Percentiles rank a stretch among this genome's conserved stretches.
These are phyloP conservation scores for Deilephila elpenor DNA, from an alignment of 2,888 invertebrate species.

Conservation along the genomic window DNA sequence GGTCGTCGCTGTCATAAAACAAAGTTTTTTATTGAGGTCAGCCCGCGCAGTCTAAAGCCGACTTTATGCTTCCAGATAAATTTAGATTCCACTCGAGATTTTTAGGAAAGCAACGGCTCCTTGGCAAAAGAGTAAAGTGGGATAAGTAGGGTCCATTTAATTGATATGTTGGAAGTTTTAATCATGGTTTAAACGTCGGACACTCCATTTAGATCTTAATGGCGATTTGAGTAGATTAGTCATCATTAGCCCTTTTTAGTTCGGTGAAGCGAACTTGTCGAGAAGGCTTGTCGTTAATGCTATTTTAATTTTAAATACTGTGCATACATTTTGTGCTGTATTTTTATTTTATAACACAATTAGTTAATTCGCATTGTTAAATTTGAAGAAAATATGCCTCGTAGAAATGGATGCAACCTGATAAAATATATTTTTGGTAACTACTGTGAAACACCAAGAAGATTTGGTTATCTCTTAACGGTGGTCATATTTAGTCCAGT, in stretches of 20 bases:
- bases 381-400: too few species aligned
- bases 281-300: not conserved
- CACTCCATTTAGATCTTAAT: constrained; percentile 12
- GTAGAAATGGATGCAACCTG: too few species aligned
- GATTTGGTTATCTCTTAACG: too few species aligned
- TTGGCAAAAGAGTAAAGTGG: constrained; percentile 12
- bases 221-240: constrained; percentile 13
- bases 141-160: constrained; percentile 13
- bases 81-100: constrained; percentile 16
- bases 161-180: constrained; percentile 25
- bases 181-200: constrained; percentile 12
- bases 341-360: too few species aligned
- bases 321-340: too few species aligned
- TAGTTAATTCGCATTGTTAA: too few species aligned
- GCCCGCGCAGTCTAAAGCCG: not conserved
- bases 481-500: too few species aligned
- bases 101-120: constrained; percentile 2
- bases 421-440: too few species aligned
- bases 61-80: constrained; percentile 26
- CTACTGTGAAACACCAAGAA: too few species aligned
- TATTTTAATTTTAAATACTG: not conserved
- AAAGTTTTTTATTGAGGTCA: constrained; percentile 29
- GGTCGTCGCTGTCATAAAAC: constrained; percentile 20
- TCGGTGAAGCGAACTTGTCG: constrained; percentile 1
- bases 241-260: constrained; percentile 17